Base-by-base conservation (phyloP, 2,888 invertebrate genomes). In the Eilema caniola region DNA sequence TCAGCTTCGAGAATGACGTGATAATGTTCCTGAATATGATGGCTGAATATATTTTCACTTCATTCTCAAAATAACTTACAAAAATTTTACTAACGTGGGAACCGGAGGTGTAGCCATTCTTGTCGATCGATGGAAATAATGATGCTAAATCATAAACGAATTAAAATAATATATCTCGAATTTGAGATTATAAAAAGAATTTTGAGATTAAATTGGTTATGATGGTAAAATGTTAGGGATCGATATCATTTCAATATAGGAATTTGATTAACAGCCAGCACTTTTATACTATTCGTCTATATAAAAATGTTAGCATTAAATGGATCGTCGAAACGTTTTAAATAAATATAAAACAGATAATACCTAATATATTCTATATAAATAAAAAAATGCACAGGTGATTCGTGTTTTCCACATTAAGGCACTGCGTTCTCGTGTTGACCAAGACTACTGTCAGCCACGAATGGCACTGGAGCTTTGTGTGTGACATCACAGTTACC, bases 131-230 rank as follows among this genome's bases (percentile, higher is more conserved):
- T 84, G 81, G 75, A 69, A 71, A 74, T 81, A 81, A 83, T 82
- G 81, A 81, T 83, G 70, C 77, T 79, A 84, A 83, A 80, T 81
- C 73, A 83, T 81, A 74, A 78, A 77, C 62, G 83, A 80, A 83
- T 63, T 75, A 82, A 78, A 78, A 79, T 62, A 69, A 77, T 66
- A 69, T 62, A 62, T n/a, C 33, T 61, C 37, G 61, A 41, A 72
- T 71, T 56, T 57, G 72, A 70, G n/a, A n/a, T n/a, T n/a, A n/a
- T n/a, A n/a, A n/a, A n/a, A n/a, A n/a, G n/a, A n/a, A n/a, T n/a
- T n/a, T n/a, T n/a, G n/a, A n/a, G 69, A 63, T 66, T 65, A 67
- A 74, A 71, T 47, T 68, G 33, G 25, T 66, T 16, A 75, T 79
- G 73, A 69, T 77, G 79, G 76, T 74, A 71, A 66, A 72, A 80